Base-by-base conservation (phyloP, 2,797 vertebrate species). In the Chelmon rostratus region DNA sequence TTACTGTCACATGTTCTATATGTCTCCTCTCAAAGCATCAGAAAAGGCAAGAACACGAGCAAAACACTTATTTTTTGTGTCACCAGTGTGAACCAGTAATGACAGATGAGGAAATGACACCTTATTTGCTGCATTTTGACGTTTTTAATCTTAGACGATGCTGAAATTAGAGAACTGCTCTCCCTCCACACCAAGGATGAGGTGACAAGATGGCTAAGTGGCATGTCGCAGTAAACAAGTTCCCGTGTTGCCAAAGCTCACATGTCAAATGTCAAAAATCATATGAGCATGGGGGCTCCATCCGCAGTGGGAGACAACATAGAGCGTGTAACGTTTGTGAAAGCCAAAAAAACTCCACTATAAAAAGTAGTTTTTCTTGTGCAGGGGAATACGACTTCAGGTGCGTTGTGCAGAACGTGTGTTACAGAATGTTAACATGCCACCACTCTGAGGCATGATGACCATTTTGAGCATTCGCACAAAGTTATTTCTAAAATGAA, bases 401-500 rank as follows among this genome's bases (percentile, higher is more conserved):
- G 6, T n/a, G n/a, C 11, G 8, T 28, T 53, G n/a, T 23, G 11
- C 23, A 28, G 40, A 23, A 11, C 25, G 23, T 15, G 21, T n/a
- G 9, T n/a, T 21, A 21, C 7, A 10, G 21, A 49, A 49, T 56
- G 25, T 35, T 35, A 19, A 23, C 21, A 28, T 38, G 15, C 47
- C 47, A 21, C 47, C 9, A 6, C 46, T 28, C 38, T 38, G 56
- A 44, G 59, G 35, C 37, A 53, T 2, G 37, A 46, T 75, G 12
- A 67, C 44, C 37, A 61, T 53, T 54, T 42, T 74, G 25, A 78
- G 11, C 33, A 19, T 62, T 13, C 19, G 38, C 31, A 35, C 28
- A 53, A 70, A 52, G 23, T 11, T 31, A 2, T 56, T 58, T 44
- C 1, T 44, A 44, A 28, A 33, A 40, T 25, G 31, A 47, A 33